phyloP scores from a whole-genome alignment of 2,797 vertebrate genomes.

The Steatocranus sp. region DNA sequence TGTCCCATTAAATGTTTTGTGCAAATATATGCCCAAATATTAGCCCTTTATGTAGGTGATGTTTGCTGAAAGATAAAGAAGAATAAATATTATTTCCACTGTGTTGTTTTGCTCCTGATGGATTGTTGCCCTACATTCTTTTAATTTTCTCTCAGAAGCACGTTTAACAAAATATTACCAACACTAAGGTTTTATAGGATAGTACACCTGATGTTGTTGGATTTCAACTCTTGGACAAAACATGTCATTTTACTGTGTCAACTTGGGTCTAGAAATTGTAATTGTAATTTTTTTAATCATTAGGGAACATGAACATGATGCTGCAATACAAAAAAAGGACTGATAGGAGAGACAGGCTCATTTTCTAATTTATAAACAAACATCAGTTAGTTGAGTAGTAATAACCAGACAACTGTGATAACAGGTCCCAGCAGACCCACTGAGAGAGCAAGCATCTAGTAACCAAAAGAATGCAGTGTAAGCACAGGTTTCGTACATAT shows the following conservation, averaged over 20 bases:
- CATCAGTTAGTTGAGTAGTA: not conserved
- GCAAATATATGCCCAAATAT: not conserved
- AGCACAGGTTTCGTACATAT: not conserved
- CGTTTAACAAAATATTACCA: not conserved
- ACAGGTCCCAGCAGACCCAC: not conserved
- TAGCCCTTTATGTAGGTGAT: not conserved
- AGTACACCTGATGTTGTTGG: not conserved
- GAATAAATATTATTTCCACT: not conserved
- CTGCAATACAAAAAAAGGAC: not conserved
- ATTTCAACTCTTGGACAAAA: not conserved
- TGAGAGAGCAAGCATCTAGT: not conserved
- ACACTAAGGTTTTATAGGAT: not conserved
- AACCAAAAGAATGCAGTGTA: not conserved
- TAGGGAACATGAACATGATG: not conserved
- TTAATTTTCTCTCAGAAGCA: not conserved
- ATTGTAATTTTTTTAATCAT: not conserved
- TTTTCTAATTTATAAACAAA: not conserved
- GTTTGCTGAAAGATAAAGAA: not conserved
- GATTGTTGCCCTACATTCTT: not conserved
- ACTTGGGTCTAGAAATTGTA: not conserved
- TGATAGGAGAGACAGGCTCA: not conserved
- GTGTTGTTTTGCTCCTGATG: not conserved
- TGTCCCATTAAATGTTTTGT: not conserved
- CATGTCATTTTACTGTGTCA: not conserved
- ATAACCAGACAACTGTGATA: not conserved